Evolutionary conservation across 2,888 invertebrate species (phyloP).

Genomic region (Noctua fimbriata): DNA sequence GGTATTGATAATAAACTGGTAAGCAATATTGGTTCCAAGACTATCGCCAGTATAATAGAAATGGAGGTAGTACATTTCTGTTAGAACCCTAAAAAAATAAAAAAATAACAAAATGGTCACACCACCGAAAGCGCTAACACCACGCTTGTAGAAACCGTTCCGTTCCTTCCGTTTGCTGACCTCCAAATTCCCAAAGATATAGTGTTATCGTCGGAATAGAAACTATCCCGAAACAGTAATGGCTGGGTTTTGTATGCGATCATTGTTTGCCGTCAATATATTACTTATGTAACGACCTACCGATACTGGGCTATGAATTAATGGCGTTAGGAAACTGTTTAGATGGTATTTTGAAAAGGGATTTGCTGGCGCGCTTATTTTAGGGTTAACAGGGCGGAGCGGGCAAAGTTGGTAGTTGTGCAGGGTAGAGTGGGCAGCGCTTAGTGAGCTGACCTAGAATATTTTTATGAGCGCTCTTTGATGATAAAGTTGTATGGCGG

Average conservation of each 20-base stretch:
- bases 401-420: slow-evolving; percentile 32
- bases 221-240: slow-evolving; percentile 53
- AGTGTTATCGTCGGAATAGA: slow-evolving; percentile 49
- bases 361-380: slow-evolving; percentile 51
- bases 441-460: slow-evolving; percentile 53
- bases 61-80: not conserved
- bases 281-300: slow-evolving; percentile 55
- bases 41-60: not conserved
- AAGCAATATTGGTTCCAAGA: not conserved
- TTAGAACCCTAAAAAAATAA: slow-evolving; percentile 17
- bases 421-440: slow-evolving; percentile 14
- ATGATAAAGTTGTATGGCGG: slow-evolving; percentile 27
- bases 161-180: slow-evolving; percentile 36
- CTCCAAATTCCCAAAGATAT: slow-evolving; percentile 50
- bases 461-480: slow-evolving; percentile 51
- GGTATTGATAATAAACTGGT: not conserved
- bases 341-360: slow-evolving; percentile 55
- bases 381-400: slow-evolving; percentile 43
- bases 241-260: slow-evolving; percentile 60
- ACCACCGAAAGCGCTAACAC: slow-evolving; percentile 23
- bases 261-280: slow-evolving; percentile 60
- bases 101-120: slow-evolving; percentile 13
- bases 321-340: slow-evolving; percentile 54
- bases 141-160: slow-evolving; percentile 15
- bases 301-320: slow-evolving; percentile 57